A percentile compares a stretch with the other conserved stretches of the same genome.
phyloP scores from a whole-genome alignment of 2,113 vertebrate species.

The Mustela nigripes region DNA sequence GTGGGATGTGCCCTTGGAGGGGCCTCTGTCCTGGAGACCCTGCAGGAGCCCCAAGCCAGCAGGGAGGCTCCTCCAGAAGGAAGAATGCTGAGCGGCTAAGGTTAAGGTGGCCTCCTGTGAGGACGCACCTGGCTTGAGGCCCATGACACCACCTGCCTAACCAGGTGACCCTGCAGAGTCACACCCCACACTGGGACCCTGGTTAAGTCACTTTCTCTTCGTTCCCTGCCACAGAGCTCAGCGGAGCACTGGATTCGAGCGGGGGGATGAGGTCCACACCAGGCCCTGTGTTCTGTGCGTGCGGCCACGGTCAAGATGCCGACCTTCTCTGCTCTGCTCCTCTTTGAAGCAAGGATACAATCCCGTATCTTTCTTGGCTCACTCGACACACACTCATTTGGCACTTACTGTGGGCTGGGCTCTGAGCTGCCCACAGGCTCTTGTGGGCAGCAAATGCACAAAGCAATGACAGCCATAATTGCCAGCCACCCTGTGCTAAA shows the following conservation, averaged over 20 bases:
- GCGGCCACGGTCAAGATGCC: not conserved
- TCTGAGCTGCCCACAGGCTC: not conserved
- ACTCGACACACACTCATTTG: not conserved
- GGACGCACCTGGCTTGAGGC: not conserved
- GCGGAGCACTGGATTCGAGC: not conserved
- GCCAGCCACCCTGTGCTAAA: not conserved
- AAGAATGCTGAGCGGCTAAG: rapidly evolving
- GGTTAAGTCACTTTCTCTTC: not conserved
- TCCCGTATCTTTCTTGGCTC: not conserved
- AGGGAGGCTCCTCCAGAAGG: too few species aligned
- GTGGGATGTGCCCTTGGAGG: not conserved
- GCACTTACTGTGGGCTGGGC: rapidly evolving
- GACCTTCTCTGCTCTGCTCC: not conserved
- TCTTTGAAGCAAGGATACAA: not conserved
- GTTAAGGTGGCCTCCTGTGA: not conserved
- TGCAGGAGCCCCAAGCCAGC: not conserved
- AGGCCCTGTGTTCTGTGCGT: rapidly evolving
- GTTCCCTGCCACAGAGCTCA: not conserved
- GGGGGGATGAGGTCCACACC: not conserved
- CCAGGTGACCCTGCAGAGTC: not conserved
- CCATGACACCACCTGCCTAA: not conserved
- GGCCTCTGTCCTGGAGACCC: not conserved
- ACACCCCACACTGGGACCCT: rapidly evolving
- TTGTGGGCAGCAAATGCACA: not conserved
- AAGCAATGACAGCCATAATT: rapidly evolving